Evolutionary conservation across 2,888 invertebrate species (phyloP).

Genomic region (Malacosoma neustria): DNA sequence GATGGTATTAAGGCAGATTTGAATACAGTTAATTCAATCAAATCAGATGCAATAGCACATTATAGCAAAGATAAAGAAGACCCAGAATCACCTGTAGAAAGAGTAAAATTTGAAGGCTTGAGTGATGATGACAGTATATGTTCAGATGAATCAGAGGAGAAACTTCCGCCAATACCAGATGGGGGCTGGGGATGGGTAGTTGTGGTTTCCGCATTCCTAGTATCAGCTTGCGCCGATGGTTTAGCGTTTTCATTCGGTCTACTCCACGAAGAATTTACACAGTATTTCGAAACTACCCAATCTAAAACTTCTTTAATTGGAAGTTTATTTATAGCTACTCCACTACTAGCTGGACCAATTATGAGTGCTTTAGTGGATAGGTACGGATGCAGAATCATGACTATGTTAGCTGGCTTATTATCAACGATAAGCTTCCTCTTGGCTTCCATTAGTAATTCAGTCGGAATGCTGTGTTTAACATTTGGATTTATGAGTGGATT

Average conservation of each 20-base stretch:
- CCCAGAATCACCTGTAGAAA: slow-evolving; percentile 41
- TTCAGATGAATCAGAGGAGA: slow-evolving; percentile 39
- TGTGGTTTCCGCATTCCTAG: slow-evolving; percentile 86
- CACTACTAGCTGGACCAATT: slow-evolving; percentile 87
- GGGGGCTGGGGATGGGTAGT: slow-evolving; percentile 95
- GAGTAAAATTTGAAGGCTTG: slow-evolving; percentile 62
- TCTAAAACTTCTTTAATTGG: slow-evolving; percentile 92
- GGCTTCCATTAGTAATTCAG: slow-evolving; percentile 80
- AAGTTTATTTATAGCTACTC: slow-evolving; percentile 91
- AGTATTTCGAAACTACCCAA: slow-evolving; percentile 85
- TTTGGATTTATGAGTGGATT: slow-evolving; percentile 89
- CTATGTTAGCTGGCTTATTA: slow-evolving; percentile 81
- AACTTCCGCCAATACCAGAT: slow-evolving; percentile 80
- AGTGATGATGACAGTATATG: slow-evolving; percentile 59
- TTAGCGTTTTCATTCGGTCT: slow-evolving; percentile 94
- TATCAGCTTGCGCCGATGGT: slow-evolving; percentile 94
- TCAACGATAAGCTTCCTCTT: slow-evolving; percentile 84
- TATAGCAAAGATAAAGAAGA: slow-evolving; percentile 21
- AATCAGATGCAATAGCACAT: slow-evolving; percentile 39
- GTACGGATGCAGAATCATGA: slow-evolving; percentile 85
- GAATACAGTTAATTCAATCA: slow-evolving; percentile 52
- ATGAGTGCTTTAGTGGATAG: slow-evolving; percentile 89
- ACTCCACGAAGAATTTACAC: slow-evolving; percentile 85
- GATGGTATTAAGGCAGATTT: slow-evolving; percentile 28
- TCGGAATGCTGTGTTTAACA: slow-evolving; percentile 85